phyloP scores from a whole-genome alignment of 2,797 vertebrate genomes.

The Ciconia nigra region DNA sequence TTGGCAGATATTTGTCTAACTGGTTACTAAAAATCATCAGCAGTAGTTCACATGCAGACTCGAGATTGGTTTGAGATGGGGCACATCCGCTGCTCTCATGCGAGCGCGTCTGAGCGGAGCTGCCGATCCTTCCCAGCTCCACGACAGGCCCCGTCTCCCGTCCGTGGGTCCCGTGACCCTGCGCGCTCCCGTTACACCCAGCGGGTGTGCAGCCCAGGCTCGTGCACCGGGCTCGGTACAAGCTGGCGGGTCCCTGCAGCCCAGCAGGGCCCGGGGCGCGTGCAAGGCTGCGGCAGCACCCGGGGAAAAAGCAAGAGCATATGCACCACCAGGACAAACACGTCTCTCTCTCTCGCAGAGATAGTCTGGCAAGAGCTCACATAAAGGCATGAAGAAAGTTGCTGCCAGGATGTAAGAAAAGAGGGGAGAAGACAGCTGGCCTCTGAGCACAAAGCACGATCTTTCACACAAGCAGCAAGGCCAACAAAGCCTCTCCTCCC shows the following conservation, averaged over 20 bases:
- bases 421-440: conserved; percentile 1
- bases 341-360: neutral
- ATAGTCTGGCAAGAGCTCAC: neutral
- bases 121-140: neutral
- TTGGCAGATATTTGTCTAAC: neutral
- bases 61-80: accelerated
- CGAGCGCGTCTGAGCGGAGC: accelerated
- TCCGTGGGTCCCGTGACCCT: accelerated
- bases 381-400: neutral
- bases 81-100: accelerated
- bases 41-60: neutral
- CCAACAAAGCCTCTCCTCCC: neutral
- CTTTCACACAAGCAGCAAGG: neutral
- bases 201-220: accelerated
- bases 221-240: accelerated
- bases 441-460: neutral
- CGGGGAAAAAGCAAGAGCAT: neutral
- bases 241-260: neutral
- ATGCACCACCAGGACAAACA: conserved; percentile 45
- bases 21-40: neutral
- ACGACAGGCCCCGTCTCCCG: accelerated
- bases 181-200: accelerated
- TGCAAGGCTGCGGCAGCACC: neutral
- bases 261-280: neutral
- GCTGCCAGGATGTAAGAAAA: neutral